Base-by-base conservation (phyloP, 2,113 vertebrate species). In the Passerina amoena region DNA sequence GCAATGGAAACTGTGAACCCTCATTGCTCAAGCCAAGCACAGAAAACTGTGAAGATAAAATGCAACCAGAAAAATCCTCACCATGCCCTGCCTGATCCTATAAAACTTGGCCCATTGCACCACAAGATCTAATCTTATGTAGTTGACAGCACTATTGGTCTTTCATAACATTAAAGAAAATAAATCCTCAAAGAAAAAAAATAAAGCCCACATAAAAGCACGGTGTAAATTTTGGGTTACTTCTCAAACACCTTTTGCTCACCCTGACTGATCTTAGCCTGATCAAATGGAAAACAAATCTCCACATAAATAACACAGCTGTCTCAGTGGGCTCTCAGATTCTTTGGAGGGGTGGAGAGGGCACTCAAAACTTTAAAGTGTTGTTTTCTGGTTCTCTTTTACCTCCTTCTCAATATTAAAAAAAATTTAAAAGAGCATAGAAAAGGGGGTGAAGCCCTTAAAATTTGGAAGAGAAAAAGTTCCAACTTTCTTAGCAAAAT, bases 261-360 rank as follows among this genome's bases (percentile, higher is more conserved):
- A 78, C 44, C 70, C 48, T 89, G 79, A 66, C 51, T 95, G 89
- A 95, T 84, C 87, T 90, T 78, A 93, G 50, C n/a, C 37, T 76
- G 80, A 94, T 96, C 88, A 97, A 94, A 96, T 79, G 57, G 68
- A 90, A 96, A 95, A 91, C 60, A 96, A 86, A 90, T 79, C 86
- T 88, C 78, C 70, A 78, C 56, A 93, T 82, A 95, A 84, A 95
- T 77, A 90, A 79, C 42, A 65, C 4, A 50, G 16, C 53, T 91
- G 42, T 95, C 78, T 95, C 86, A 72, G 69, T 78, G 63, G 65
- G 38, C 25, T 88, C 82, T 95, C 63, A 75, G 56, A 92, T 87
- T 77, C 75, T 96, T 87, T 86, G 51, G 47, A 81, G 44, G 12
- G 23, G 31, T 77, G 65, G 30, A 82, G 77, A 93, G 81, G 63